Evolutionary conservation across 2,888 invertebrate species (phyloP).

Genomic region (Rhabditoides inermis): DNA sequence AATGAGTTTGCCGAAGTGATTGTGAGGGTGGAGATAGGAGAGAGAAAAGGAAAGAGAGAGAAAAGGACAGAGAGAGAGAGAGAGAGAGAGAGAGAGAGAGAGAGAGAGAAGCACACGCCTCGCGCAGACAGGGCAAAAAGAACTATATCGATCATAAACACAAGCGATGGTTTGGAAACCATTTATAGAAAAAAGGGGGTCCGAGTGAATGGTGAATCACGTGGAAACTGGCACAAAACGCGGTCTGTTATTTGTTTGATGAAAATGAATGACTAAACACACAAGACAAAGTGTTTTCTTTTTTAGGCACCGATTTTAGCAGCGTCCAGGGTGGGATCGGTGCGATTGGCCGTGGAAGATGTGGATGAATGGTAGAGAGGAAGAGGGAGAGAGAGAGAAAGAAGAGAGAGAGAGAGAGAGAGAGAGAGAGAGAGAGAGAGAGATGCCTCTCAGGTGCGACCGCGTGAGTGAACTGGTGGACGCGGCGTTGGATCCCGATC

Average conservation of each 20-base stretch:
- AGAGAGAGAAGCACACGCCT: too few relatives aligned
- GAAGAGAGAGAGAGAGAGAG: background rate
- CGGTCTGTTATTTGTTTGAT: background rate
- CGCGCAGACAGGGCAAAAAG: too few relatives aligned
- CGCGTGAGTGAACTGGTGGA: too few relatives aligned
- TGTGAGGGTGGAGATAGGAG: too few relatives aligned
- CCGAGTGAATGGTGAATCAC: background rate
- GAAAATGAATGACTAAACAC: background rate
- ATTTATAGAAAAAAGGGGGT: background rate
- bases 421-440: background rate
- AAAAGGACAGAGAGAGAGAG: background rate
- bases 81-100: background rate
- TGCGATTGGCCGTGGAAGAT: background rate
- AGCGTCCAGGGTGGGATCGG: background rate
- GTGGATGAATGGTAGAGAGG: background rate
- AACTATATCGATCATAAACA: too few relatives aligned
- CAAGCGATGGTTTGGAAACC: too few relatives aligned
- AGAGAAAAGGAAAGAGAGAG: too few relatives aligned
- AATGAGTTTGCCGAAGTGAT: background rate
- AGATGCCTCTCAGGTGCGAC: too few relatives aligned
- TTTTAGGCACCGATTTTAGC: background rate
- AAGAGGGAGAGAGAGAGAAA: background rate
- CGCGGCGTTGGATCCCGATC: too few relatives aligned
- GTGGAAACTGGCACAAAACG: background rate
- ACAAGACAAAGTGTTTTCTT: background rate